Conservation (phyloP, 1,140 invertebrate genomes). For the Stratiolaelaps scimitus region DNA sequence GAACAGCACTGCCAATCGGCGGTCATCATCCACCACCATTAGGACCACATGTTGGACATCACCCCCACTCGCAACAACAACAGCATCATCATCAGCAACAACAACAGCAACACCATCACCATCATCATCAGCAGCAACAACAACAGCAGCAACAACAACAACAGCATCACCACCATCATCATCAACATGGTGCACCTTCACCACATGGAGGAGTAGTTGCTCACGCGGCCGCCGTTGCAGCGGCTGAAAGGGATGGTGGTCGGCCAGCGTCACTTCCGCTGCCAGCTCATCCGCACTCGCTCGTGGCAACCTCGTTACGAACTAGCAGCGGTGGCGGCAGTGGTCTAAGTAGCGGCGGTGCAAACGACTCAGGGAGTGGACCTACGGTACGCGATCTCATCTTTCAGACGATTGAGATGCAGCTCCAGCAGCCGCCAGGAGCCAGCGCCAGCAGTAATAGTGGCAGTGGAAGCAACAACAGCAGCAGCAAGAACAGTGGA, state of each 20-base stretch:
- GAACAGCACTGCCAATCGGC: not conserved
- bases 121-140: not conserved
- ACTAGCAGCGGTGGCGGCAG: constrained; percentile 29
- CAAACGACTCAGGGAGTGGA: no score
- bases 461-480: constrained; percentile 32
- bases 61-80: not conserved
- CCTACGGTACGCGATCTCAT: constrained; percentile 15
- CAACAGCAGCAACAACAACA: constrained; percentile 9
- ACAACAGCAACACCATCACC: not conserved
- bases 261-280: constrained; percentile 12
- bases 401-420: constrained; percentile 15
- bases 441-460: not conserved
- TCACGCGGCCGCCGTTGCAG: not conserved
- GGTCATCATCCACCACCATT: not conserved
- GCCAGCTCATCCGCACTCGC: constrained; percentile 34
- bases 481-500: constrained; percentile 32
- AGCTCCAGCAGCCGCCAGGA: constrained; percentile 12
- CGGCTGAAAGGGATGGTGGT: constrained; percentile 16
- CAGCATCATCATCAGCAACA: constrained; percentile 9
- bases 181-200: constrained; percentile 12
- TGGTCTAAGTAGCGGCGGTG: no score
- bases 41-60: no score
- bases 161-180: constrained; percentile 4
- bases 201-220: not conserved
- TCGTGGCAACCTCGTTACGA: constrained; percentile 29